Evolutionary conservation across 2,113 vertebrate genomes (phyloP).

Genomic region (Siniperca chuatsi): DNA sequence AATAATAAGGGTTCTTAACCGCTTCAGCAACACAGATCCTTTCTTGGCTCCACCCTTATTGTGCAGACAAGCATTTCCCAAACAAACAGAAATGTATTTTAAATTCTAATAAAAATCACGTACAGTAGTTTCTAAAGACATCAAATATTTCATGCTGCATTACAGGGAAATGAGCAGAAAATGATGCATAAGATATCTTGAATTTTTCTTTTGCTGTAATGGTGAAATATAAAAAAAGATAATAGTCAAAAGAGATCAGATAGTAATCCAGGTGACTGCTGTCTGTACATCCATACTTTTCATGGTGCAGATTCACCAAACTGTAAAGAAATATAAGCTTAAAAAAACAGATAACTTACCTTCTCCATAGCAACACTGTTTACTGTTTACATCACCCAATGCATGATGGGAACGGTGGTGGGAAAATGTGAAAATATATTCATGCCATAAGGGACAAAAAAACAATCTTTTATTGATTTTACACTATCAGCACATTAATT

Average conservation of each 20-base stretch:
- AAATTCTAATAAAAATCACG: neutral
- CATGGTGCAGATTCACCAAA: neutral
- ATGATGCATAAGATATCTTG: neutral
- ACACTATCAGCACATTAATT: neutral
- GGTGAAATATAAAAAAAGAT: neutral
- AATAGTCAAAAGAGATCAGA: neutral
- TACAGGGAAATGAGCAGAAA: too few relatives aligned
- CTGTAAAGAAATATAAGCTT: neutral
- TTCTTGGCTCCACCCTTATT: neutral
- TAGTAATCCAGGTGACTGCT: neutral
- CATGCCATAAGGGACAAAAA: neutral
- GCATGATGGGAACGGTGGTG: neutral
- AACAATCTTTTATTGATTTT: neutral
- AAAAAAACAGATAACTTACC: neutral
- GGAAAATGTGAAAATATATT: neutral
- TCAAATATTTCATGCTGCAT: neutral
- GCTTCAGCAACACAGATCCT: neutral
- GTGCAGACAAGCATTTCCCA: neutral
- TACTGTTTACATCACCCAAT: neutral
- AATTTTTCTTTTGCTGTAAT: neutral
- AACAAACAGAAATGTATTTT: neutral
- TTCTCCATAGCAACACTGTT: neutral
- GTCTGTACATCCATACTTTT: neutral
- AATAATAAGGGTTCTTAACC: slow-evolving; percentile 15
- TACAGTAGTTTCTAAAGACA: neutral